These are phyloP conservation scores for Manis javanica DNA, from an alignment of 2,797 vertebrate genomes.

Conservation along the genomic window DNA sequence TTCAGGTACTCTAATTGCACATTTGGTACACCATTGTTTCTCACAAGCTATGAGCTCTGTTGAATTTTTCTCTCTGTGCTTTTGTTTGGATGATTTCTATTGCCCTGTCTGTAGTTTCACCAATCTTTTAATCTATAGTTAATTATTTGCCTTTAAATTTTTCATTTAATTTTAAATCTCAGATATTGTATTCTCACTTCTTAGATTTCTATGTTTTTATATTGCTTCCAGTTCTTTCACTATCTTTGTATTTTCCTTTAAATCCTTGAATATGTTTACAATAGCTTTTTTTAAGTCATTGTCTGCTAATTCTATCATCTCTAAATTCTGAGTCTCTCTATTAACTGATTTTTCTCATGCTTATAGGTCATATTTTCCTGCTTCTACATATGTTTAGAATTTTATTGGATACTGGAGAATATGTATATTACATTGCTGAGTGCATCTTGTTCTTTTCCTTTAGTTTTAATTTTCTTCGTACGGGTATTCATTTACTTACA, in stretches of 20 bases:
- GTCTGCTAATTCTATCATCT: neutral
- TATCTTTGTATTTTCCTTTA: slow-evolving; percentile 32
- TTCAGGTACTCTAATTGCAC: neutral
- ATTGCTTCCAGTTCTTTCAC: slow-evolving; percentile 9
- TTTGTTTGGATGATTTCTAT: neutral
- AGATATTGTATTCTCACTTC: neutral
- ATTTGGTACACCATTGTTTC: neutral
- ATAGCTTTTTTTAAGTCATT: neutral
- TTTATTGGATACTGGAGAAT: neutral
- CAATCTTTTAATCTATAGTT: neutral
- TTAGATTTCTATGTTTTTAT: neutral
- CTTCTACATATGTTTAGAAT: neutral
- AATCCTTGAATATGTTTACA: neutral
- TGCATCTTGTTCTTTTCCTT: neutral
- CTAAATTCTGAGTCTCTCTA: neutral
- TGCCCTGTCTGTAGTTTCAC: neutral
- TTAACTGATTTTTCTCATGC: neutral
- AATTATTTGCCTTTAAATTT: neutral
- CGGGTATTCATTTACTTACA: neutral
- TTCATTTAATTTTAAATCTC: neutral
- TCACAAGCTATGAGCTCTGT: neutral
- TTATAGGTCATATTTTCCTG: neutral
- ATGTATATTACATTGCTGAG: neutral
- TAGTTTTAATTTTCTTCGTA: neutral
- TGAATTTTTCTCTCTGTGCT: neutral